phyloP scores from a whole-genome alignment of 2,888 invertebrate genomes.

The Molorchus minor region DNA sequence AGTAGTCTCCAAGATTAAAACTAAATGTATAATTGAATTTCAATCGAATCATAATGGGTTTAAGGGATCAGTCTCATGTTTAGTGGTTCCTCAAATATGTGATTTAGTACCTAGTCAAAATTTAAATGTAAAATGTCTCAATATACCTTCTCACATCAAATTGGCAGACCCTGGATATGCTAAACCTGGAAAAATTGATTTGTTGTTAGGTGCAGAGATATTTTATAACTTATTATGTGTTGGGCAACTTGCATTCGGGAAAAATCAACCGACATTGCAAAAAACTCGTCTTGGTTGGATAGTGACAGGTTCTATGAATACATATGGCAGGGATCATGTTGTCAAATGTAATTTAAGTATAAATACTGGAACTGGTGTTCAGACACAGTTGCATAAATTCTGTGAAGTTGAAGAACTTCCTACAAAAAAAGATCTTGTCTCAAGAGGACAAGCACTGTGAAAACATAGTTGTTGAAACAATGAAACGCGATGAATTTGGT shows the following conservation, averaged over 20 bases:
- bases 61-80: background rate
- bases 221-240: conserved; percentile 13
- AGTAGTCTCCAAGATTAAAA: background rate
- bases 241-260: conserved; percentile 5
- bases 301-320: background rate
- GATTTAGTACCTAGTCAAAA: background rate
- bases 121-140: background rate
- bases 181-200: background rate
- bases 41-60: background rate
- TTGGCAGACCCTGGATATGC: conserved; percentile 15
- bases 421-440: conserved; percentile 5
- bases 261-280: conserved; percentile 12
- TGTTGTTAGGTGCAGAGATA: conserved; percentile 11
- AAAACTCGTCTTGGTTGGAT: conserved; percentile 10
- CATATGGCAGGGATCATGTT: background rate
- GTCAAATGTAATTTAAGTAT: conserved; percentile 8
- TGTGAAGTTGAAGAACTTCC: conserved; percentile 24
- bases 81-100: background rate
- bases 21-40: background rate
- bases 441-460: too few relatives aligned
- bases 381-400: conserved; percentile 19
- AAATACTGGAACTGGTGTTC: conserved; percentile 9
- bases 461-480: too few relatives aligned
- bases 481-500: too few relatives aligned
- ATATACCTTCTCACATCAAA: conserved; percentile 7